A percentile compares a stretch with the other conserved stretches of the same genome.
Conservation (phyloP, 2,888 invertebrate species). For the Lysandra coridon region DNA sequence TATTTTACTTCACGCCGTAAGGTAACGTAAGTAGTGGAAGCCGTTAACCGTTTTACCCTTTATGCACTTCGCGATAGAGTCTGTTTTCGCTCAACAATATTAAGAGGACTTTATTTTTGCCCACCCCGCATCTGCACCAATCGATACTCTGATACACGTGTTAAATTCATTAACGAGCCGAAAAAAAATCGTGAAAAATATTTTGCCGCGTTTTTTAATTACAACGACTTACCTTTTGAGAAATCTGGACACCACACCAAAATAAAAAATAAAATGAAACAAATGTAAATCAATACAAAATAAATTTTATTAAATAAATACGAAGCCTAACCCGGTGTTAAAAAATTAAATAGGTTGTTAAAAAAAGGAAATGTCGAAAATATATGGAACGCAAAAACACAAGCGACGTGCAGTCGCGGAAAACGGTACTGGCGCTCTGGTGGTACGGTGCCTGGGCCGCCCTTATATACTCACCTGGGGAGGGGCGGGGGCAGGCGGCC, state of each 20-base stretch:
- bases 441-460: conserved; percentile 51
- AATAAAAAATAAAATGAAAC: conserved; percentile 47
- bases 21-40: conserved; percentile 10
- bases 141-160: conserved; percentile 56
- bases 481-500: conserved; percentile 63
- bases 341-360: conserved; percentile 21
- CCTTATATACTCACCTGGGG: conserved; percentile 65
- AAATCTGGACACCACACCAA: conserved; percentile 53
- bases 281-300: conserved; percentile 45
- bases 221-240: conserved; percentile 56
- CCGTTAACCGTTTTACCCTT: conserved; percentile 25
- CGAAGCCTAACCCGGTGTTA: conserved; percentile 16
- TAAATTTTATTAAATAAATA: conserved; percentile 47
- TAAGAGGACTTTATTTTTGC: conserved; percentile 52
- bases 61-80: conserved; percentile 23
- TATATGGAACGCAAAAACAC: conserved; percentile 50
- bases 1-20: conserved; percentile 43
- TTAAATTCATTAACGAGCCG: conserved; percentile 33
- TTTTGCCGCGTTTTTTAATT: conserved; percentile 37
- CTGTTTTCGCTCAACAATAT: conserved; percentile 38
- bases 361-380: conserved; percentile 50
- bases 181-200: conserved; percentile 38
- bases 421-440: conserved; percentile 71
- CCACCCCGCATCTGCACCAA: conserved; percentile 53
- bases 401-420: conserved; percentile 53